Evolutionary conservation across 2,113 vertebrate species (phyloP).

Genomic region (Tragelaphus imberbis): DNA sequence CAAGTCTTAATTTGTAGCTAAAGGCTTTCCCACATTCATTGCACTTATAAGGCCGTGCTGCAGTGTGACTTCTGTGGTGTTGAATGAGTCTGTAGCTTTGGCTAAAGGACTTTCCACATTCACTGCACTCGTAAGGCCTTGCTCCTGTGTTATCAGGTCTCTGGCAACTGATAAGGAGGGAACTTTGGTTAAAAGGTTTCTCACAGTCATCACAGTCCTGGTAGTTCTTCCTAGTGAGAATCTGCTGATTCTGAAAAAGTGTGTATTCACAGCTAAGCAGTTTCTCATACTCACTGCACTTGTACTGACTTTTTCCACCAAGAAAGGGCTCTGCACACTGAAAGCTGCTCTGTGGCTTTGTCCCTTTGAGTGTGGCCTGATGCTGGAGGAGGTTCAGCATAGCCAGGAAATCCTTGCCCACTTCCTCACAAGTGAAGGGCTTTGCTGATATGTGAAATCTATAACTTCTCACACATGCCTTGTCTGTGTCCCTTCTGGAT

Average conservation of each 20-base stretch:
- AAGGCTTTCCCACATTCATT: slow-evolving; percentile 28
- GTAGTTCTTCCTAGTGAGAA: neutral
- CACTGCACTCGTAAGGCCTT: neutral
- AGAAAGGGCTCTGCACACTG: neutral
- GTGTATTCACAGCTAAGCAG: neutral
- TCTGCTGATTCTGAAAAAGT: neutral
- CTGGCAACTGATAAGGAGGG: neutral
- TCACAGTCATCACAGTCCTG: neutral
- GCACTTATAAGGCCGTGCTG: slow-evolving; percentile 10
- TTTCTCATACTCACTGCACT: neutral
- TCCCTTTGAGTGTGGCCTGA: neutral
- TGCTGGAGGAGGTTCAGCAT: slow-evolving; percentile 14
- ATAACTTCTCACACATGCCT: neutral
- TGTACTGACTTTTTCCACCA: neutral
- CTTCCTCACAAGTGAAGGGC: neutral
- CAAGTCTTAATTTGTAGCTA: slow-evolving; percentile 30
- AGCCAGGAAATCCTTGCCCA: neutral
- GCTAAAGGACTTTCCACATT: slow-evolving; percentile 33
- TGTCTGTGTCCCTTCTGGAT: neutral
- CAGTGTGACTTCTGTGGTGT: slow-evolving; percentile 22
- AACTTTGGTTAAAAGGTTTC: neutral
- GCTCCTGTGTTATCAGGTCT: neutral
- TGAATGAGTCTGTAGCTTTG: slow-evolving; percentile 44
- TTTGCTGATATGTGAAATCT: neutral
- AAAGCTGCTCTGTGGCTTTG: neutral